Evolutionary conservation across 2,797 vertebrate species (phyloP).

Genomic region (Acestrorhynchus altus): DNA sequence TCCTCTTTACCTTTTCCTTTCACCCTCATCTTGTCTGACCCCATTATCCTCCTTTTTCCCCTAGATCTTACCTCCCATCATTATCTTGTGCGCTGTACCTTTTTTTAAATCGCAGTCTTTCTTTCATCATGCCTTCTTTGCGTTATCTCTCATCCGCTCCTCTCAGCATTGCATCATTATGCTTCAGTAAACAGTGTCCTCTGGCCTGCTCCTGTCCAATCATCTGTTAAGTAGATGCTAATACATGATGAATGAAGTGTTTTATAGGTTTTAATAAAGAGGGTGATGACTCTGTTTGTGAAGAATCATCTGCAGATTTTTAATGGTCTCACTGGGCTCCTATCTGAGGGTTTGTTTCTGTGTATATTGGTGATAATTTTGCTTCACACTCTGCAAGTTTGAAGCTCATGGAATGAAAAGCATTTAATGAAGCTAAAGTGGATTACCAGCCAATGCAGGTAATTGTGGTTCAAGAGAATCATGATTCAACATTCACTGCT

Average conservation of each 20-base stretch:
- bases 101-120: constrained; percentile 23
- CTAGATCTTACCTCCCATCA: neutral
- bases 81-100: constrained; percentile 32
- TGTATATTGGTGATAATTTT: constrained; percentile 19
- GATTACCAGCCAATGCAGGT: constrained; percentile 2
- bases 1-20: constrained; percentile 4
- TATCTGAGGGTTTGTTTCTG: neutral
- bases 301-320: constrained; percentile 24
- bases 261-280: constrained; percentile 49
- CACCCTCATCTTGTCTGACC: constrained; percentile 9
- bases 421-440: constrained; percentile 32
- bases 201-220: constrained; percentile 50
- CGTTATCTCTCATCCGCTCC: constrained; percentile 11
- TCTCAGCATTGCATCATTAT: constrained; percentile 33
- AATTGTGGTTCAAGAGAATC: neutral
- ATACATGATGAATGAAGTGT: constrained; percentile 53
- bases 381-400: constrained; percentile 9
- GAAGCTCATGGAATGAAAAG: neutral
- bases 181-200: constrained; percentile 46
- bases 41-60: constrained; percentile 26
- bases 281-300: constrained; percentile 43
- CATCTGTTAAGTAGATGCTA: constrained; percentile 52
- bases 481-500: neutral
- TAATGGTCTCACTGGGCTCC: constrained; percentile 31
- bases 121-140: constrained; percentile 22